Evolutionary conservation across 2,888 invertebrate genomes (phyloP), one percentile per base, ranked within the genome.

Genomic region (Ophion slaviceki): DNA sequence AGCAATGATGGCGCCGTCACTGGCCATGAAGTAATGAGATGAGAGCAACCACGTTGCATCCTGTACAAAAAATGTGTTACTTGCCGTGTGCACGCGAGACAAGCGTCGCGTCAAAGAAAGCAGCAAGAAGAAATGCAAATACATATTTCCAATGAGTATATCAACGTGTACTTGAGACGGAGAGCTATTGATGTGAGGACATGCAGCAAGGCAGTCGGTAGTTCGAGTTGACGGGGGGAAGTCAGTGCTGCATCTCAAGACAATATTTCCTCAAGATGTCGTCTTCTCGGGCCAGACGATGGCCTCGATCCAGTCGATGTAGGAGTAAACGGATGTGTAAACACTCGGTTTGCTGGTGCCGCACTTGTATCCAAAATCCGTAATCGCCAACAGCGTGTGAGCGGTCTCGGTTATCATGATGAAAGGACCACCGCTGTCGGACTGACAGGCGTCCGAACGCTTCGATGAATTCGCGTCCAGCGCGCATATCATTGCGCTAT

Each of bases 341-440:
- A 92, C 88, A 1, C 90, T 91, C 0, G 93, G 93, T 4, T 80
- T 24, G 1, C 87, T 2, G 4, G 88, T 86, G 0, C 93, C 93
- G 75, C 93, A 94, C 59, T 67, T 80, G 75, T 90, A 89, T 0
- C 93, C 93, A 10, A 93, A 92, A 0, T 93, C 89, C 3, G 92
- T 92, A 7, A 94, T 81, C 20, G 92, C 93, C 20, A 92, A 66
- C 1, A 93, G 82, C 0, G 87, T 90, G 28, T 89, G 87, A 1
- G 82, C 83, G n/a, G 28, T 61, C 0, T 85, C 80, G 0, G 88
- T 80, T 3, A 89, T 45, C 87, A 92, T 86, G 5, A 93, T 53
- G 6, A 93, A 78, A 0, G 93, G 93, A 0, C 93, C 93, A 7
- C 93, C 93, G 53, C 93, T 93, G 75, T 93, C 93, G 2, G 93